phyloP scores from a whole-genome alignment of 2,113 vertebrate genomes.

The Phoxinus phoxinus region DNA sequence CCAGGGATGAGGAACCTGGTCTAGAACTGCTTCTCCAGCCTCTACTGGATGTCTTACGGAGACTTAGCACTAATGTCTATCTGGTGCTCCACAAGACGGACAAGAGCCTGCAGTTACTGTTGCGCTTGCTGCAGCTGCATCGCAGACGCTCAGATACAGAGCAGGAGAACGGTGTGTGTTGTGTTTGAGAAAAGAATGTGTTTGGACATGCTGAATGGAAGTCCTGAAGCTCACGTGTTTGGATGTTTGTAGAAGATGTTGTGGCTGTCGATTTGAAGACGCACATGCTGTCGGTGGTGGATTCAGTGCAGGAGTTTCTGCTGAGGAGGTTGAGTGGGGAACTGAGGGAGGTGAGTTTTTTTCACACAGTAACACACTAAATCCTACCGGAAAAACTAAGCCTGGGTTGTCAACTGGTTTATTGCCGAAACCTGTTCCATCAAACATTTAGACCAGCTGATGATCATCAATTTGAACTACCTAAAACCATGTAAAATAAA shows the following conservation, averaged over 20 bases:
- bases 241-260: conserved; percentile 68
- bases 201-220: neutral
- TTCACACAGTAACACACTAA: neutral
- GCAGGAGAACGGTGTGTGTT: conserved; percentile 61
- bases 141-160: conserved; percentile 1
- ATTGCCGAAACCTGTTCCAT: neutral
- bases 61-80: conserved; percentile 88
- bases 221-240: neutral
- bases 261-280: conserved; percentile 72
- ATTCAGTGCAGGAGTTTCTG: conserved; percentile 84
- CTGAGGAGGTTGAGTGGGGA: conserved; percentile 82
- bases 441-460: neutral
- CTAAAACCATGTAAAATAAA: neutral
- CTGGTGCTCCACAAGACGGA: conserved; percentile 86
- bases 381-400: neutral
- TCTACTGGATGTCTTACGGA: conserved; percentile 85
- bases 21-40: conserved; percentile 84
- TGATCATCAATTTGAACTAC: neutral
- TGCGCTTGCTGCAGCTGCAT: conserved; percentile 80
- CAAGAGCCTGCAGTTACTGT: conserved; percentile 88
- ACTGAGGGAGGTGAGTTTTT: conserved; percentile 79
- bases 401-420: neutral
- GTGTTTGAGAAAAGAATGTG: neutral
- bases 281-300: conserved; percentile 67
- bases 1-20: conserved; percentile 58